phyloP scores from a whole-genome alignment of 1,140 invertebrate species.

The Polypedilum vanderplanki region DNA sequence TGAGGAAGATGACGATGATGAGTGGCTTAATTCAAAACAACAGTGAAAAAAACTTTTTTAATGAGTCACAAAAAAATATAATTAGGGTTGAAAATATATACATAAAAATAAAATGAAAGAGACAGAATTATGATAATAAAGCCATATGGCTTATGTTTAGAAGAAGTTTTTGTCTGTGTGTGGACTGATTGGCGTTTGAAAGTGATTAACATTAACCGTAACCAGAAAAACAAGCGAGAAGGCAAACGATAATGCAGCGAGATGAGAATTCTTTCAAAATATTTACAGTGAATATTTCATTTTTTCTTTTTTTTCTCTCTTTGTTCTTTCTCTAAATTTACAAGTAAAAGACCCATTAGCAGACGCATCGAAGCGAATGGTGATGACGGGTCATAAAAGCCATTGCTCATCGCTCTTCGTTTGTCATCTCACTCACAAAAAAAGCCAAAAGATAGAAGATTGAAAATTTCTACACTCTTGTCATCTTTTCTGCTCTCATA shows the following conservation, averaged over 20 bases:
- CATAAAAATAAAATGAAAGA: neutral
- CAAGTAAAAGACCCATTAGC: conserved; percentile 2
- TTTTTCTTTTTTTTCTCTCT: neutral
- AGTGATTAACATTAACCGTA: conserved; percentile 11
- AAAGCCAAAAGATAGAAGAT: too few species aligned
- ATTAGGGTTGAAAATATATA: neutral
- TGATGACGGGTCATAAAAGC: conserved; percentile 28
- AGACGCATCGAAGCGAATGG: conserved; percentile 23
- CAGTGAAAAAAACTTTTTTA: neutral
- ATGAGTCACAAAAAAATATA: conserved; percentile 19
- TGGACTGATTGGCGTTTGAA: neutral
- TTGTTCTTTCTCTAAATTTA: neutral
- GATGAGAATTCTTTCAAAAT: conserved; percentile 14
- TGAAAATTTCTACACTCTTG: neutral
- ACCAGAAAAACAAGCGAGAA: too few species aligned
- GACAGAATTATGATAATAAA: neutral
- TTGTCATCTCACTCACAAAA: too few species aligned
- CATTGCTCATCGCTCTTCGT: conserved; percentile 15
- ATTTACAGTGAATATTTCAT: conserved; percentile 11
- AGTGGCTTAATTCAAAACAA: conserved; percentile 3
- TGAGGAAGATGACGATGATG: conserved; percentile 10
- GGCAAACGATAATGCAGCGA: neutral
- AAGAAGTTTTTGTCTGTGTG: neutral
- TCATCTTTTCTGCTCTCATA: neutral
- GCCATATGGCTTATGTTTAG: conserved; percentile 3